These are phyloP conservation scores for Chymomyza procnemis DNA, from an alignment of 2,888 invertebrate genomes.

Conservation along the genomic window DNA sequence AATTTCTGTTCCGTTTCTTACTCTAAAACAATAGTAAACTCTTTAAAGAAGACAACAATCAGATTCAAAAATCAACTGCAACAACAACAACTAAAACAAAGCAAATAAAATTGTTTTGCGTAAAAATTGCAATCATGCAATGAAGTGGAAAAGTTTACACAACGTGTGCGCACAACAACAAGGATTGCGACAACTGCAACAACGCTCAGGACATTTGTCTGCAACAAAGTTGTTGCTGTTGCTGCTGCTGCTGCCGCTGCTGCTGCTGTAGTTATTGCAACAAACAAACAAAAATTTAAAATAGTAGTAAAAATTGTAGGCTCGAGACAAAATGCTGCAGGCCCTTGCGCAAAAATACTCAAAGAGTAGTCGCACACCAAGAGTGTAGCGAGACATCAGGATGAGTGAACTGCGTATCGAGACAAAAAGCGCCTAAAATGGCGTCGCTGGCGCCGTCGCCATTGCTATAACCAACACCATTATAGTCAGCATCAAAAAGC, in stretches of 20 bases:
- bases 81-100: constrained; percentile 43
- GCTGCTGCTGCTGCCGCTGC: constrained; percentile 22
- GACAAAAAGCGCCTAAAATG: constrained; percentile 11
- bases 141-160: constrained; percentile 69
- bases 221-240: constrained; percentile 41
- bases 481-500: constrained; percentile 45
- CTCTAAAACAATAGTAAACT: constrained; percentile 15
- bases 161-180: constrained; percentile 45
- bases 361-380: neutral
- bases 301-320: constrained; percentile 48
- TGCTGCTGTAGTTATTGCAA: constrained; percentile 33
- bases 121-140: constrained; percentile 69
- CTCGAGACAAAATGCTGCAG: constrained; percentile 51
- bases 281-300: constrained; percentile 44
- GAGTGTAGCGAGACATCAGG: too few relatives aligned
- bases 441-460: constrained; percentile 2
- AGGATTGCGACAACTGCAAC: constrained; percentile 1
- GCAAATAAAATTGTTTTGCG: constrained; percentile 69
- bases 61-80: constrained; percentile 16
- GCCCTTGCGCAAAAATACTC: constrained; percentile 10
- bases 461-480: neutral
- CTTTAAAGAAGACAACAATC: constrained; percentile 11
- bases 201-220: constrained; percentile 49
- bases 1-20: constrained; percentile 14
- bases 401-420: neutral